These are phyloP conservation scores for Takifugu flavidus DNA, from an alignment of 2,113 vertebrate genomes.

Conservation along the genomic window DNA sequence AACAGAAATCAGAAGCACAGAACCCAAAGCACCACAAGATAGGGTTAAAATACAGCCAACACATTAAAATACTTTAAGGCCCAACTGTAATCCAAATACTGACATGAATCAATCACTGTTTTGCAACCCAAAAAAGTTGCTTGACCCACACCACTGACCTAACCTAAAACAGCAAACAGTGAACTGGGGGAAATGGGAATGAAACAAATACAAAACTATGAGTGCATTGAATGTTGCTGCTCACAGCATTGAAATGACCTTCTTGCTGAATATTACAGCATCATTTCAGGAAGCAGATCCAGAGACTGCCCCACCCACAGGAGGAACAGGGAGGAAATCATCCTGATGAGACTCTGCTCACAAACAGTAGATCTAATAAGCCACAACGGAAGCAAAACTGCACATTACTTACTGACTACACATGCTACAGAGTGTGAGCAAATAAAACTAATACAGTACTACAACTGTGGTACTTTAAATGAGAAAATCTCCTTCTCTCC, in stretches of 20 bases:
- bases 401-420: no score
- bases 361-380: no score
- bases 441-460: no score
- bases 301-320: constrained; percentile 59
- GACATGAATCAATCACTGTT: neutral
- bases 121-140: neutral
- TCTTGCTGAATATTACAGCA: constrained; percentile 48
- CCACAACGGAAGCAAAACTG: no score
- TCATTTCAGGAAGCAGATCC: constrained; percentile 40
- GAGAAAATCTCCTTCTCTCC: no score
- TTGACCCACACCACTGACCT: no score
- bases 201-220: no score
- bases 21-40: neutral
- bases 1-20: constrained; percentile 17
- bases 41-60: neutral
- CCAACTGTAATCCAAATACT: neutral
- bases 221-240: neutral
- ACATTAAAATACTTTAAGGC: neutral
- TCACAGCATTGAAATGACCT: constrained; percentile 47
- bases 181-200: no score
- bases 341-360: constrained; percentile 19
- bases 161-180: no score
- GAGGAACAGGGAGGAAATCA: constrained; percentile 49
- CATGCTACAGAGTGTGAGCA: no score
- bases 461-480: no score